phyloP scores from a whole-genome alignment of 2,113 vertebrate genomes.

The Upupa epops region DNA sequence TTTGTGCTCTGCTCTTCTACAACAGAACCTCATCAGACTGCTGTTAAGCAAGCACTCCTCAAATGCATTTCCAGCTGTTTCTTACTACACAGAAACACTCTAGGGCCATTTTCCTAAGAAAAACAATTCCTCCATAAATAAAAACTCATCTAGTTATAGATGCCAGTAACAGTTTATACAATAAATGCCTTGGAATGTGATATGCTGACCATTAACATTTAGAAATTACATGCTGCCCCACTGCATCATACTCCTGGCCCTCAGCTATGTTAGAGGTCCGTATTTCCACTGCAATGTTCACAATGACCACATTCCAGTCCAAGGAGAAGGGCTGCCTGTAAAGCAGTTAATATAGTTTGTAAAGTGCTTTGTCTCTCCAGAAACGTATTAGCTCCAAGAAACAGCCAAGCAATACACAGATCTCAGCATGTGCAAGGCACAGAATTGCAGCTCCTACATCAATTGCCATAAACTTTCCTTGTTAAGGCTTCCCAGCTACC shows the following conservation, averaged over 20 bases:
- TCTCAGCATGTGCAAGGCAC: not conserved
- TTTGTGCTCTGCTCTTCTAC: not conserved
- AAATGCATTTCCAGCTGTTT: not conserved
- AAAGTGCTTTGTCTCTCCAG: not conserved
- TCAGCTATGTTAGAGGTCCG: not conserved
- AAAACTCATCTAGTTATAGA: not conserved
- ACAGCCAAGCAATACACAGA: not conserved
- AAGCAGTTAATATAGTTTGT: not conserved
- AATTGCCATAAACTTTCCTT: not conserved
- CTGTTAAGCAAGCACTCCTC: not conserved
- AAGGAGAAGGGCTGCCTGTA: not conserved
- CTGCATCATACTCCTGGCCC: not conserved
- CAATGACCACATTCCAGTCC: not conserved
- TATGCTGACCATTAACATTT: not conserved
- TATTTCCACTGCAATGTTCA: not conserved
- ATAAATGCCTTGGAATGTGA: not conserved
- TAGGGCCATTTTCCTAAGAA: not conserved
- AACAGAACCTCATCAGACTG: not conserved
- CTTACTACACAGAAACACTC: not conserved
- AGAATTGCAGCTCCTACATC: conserved; percentile 22
- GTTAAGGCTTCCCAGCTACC: not conserved
- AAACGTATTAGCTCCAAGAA: not conserved
- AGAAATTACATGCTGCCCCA: fast-evolving
- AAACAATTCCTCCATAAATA: not conserved
- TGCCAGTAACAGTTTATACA: not conserved